phyloP scores from a whole-genome alignment of 2,797 vertebrate species.

The Dicrostonyx torquatus region DNA sequence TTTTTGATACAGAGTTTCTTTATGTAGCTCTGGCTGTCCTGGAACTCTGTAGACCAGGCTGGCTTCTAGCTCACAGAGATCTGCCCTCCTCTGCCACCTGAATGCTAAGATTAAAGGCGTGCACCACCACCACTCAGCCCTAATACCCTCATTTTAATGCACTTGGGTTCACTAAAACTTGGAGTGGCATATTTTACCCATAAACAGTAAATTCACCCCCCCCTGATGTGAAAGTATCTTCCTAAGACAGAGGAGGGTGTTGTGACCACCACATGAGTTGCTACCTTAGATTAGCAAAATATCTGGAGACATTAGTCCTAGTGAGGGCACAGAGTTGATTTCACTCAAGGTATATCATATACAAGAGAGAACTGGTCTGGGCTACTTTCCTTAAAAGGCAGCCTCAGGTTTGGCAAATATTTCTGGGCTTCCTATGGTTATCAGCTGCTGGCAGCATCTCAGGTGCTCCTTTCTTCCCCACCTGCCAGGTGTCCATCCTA shows the following conservation, averaged over 20 bases:
- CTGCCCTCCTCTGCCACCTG: background rate
- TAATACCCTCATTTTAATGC: background rate
- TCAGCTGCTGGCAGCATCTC: background rate
- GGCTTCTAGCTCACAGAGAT: background rate
- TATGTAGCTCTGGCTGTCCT: background rate
- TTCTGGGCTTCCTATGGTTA: background rate
- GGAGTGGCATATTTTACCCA: background rate
- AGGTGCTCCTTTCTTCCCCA: background rate
- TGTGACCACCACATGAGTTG: background rate
- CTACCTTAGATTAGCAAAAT: slow-evolving; percentile 10
- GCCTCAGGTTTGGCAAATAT: slow-evolving; percentile 36
- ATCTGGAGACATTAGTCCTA: slow-evolving; percentile 42
- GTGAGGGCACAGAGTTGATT: slow-evolving; percentile 11
- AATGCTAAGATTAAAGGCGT: background rate
- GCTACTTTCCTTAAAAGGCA: slow-evolving; percentile 62
- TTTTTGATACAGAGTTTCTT: background rate
- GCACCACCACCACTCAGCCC: background rate
- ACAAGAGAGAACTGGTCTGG: slow-evolving; percentile 62
- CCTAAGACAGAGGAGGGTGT: background rate
- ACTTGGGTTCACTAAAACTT: background rate
- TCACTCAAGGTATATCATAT: slow-evolving; percentile 40
- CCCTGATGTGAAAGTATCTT: background rate
- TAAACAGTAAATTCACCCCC: background rate
- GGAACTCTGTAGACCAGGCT: background rate
- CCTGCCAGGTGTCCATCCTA: background rate